Base-by-base conservation (phyloP, 2,113 vertebrate species). In the Austrofundulus limnaeus region DNA sequence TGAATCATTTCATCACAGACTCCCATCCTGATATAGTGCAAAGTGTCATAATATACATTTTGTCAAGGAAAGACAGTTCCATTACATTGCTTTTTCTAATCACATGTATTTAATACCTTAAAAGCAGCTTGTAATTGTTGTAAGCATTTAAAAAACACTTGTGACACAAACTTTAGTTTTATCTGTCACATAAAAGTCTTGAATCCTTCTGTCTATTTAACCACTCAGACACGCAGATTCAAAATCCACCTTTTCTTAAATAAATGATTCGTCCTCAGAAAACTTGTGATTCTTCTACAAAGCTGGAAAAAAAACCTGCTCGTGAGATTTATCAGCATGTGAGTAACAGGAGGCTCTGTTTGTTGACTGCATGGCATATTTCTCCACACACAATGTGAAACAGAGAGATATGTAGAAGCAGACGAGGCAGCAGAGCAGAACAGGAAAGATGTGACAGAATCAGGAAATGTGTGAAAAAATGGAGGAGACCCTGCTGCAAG, bases 381-480 rank as follows among this genome's bases (percentile, higher is more conserved):
- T 68, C 59, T 63, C 66, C 74, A 74, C 61, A 76, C 48, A 57
- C 72, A 80, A 63, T 59, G 67, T 70, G 72, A 80, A 74, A 80
- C 9, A 0, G 51, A 11, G 68, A 55, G 78, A 85, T 80, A 72
- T 14, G 64, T 69, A 49, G 66, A 21, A 58, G 38, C 45, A 73
- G 45, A 56, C 42, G 60, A 59, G 16, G 77, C 45, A 48, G 67
- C 13, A 13, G 55, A 66, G 83, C 45, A 66, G 77, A 81, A 73
- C 60, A 48, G 78, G 23, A 34, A 58, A 69, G 76, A 82, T 69
- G 80, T 84, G 84, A 88, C 84, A 81, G 79, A 80, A 83, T 77
- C 73, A 73, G 78, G 72, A 74, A 80, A 84, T 47, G 85, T 79
- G 69, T 80, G 78, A 81, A 88, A 81, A 88, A 85, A 87, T 63